Base-by-base conservation (phyloP, 2,888 invertebrate genomes). In the Allolobophora icterica region DNA sequence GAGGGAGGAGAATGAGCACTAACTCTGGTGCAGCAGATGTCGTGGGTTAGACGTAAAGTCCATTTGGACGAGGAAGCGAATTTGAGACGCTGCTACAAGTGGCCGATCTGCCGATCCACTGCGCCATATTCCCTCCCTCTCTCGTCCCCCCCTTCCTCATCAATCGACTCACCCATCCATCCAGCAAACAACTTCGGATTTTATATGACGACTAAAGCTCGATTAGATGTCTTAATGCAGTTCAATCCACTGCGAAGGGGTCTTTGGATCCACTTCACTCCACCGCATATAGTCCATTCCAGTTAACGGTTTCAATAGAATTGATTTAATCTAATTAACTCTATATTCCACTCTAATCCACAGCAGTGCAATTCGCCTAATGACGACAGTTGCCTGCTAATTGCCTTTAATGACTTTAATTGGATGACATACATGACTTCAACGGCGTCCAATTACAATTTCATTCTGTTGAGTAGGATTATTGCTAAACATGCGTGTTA, bases 1-100 rank as follows among this genome's bases (percentile, higher is more conserved):
- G n/a, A 17, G 24, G 24, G 13, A 71, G 71, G 71, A 8, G n/a
- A 71, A n/a, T 13, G 71, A n/a, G 71, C 71, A n/a, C 30, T 71
- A n/a, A n/a, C 71, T 71, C 30, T 71, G 71, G 71, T 52, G 71
- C 71, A 71, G 71, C 71, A 71, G 71, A 71, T 71, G 71, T 71
- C 71, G 71, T 11, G 6, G 30, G 71, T 71, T 71, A n/a, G 71
- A 71, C 13, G 58, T 30, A 58, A 58, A 58, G 58, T 58, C 58
- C 58, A 58, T 58, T 58, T 58, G 58, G 30, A 58, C 30, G 71
- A 71, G 71, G 24, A 71, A 71, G 71, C 71, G 71, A 71, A 71
- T 71, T 11, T 71, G 71, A 71, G 71, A 71, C 71, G 71, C 71
- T 71, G 71, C 71, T 71, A 71, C 71, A 71, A 71, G 71, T 71